These are phyloP conservation scores for Drosophila flavopinicola DNA, from an alignment of 2,888 invertebrate species.

Conservation along the genomic window DNA sequence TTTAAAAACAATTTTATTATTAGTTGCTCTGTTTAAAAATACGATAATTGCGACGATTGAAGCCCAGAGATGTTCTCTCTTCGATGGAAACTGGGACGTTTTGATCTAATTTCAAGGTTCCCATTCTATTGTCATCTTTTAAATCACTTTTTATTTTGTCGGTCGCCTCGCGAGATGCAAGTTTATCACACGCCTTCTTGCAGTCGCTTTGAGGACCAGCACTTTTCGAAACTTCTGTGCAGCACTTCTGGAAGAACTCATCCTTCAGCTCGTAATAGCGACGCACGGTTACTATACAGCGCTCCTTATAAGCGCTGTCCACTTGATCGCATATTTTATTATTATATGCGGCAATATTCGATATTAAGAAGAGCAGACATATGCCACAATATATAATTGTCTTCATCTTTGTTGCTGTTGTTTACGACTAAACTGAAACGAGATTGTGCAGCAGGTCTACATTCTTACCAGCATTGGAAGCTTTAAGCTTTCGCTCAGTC, in stretches of 20 bases:
- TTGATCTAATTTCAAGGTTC: background rate
- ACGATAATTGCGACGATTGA: background rate
- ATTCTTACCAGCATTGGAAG: background rate
- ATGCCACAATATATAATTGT: background rate
- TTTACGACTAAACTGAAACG: background rate
- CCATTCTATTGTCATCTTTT: background rate
- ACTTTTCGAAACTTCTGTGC: background rate
- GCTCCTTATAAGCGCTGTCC: background rate
- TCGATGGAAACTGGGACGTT: background rate
- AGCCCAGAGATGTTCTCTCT: background rate
- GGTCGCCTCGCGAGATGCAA: background rate
- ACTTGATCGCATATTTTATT: background rate
- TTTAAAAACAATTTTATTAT: too few relatives aligned
- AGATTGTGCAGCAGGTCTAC: background rate
- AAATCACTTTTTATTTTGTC: background rate
- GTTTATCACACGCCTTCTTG: background rate
- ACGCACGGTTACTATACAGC: background rate
- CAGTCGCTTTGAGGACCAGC: background rate
- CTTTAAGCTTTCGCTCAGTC: background rate
- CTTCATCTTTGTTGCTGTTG: background rate
- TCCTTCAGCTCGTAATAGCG: slow-evolving; percentile 10
- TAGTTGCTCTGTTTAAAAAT: background rate
- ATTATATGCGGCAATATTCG: background rate
- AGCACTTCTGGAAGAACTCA: background rate
- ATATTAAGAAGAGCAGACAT: background rate